Evolutionary conservation across 2,797 vertebrate species (phyloP).

Genomic region (Sebastiscus albofasciatus): DNA sequence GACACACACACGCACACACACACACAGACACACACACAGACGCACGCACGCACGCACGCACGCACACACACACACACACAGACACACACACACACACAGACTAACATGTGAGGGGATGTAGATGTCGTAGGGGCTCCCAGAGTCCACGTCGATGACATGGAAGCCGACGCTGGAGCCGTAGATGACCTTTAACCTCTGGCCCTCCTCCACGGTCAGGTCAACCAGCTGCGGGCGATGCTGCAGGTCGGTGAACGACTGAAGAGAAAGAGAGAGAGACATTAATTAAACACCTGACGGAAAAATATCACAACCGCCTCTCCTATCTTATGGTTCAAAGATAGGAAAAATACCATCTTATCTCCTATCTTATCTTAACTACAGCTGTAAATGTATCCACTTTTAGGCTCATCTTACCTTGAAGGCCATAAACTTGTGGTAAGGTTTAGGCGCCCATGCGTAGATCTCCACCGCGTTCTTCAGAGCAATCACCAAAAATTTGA

Average conservation of each 20-base stretch:
- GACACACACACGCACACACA: not conserved
- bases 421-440: constrained; percentile 99
- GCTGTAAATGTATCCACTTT: not conserved
- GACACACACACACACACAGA: not conserved
- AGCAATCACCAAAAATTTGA: constrained; percentile 98
- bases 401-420: constrained; percentile 88
- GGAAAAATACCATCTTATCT: no score
- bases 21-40: not conserved
- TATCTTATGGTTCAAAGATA: no score
- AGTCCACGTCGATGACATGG: constrained; percentile 98
- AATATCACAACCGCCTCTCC: no score
- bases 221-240: constrained; percentile 96
- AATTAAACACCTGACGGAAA: not conserved
- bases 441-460: constrained; percentile 99
- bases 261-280: not conserved
- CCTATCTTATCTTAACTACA: no score
- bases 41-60: not conserved
- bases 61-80: not conserved
- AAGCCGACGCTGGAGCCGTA: constrained; percentile 98
- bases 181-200: constrained; percentile 98
- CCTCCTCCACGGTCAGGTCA: constrained; percentile 97
- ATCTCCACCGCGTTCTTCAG: constrained; percentile 98
- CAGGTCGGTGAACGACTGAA: constrained; percentile 96
- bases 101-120: constrained; percentile 94
- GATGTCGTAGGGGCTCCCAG: constrained; percentile 98